Conservation (phyloP, 1,140 invertebrate species). For the Drosophila carrolli region DNA sequence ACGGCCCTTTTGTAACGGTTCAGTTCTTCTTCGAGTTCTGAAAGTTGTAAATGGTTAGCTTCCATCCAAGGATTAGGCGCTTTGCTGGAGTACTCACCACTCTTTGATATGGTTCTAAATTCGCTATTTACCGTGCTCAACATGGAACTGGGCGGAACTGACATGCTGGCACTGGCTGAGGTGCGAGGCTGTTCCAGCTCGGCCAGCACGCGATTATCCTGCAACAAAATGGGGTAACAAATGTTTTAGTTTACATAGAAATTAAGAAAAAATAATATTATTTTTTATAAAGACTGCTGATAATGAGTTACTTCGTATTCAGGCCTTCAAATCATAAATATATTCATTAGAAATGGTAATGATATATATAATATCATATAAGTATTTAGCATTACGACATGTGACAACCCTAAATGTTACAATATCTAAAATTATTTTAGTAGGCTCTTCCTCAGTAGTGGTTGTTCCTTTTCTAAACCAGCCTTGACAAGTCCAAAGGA, state of each 20-base stretch:
- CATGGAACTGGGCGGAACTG: constrained; percentile 83
- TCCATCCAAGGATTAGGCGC: too few relatives aligned
- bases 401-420: not conserved
- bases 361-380: too few relatives aligned
- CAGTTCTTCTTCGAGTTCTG: constrained; percentile 84
- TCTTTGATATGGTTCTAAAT: constrained; percentile 85
- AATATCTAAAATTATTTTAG: not conserved
- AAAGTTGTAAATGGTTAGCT: not conserved
- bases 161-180: constrained; percentile 81
- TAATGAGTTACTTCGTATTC: too few relatives aligned
- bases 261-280: not conserved
- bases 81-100: constrained; percentile 54
- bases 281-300: not conserved
- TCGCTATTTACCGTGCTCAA: constrained; percentile 81
- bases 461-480: not conserved
- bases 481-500: not conserved
- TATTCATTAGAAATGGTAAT: too few relatives aligned
- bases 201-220: constrained; percentile 92
- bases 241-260: not conserved
- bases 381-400: too few relatives aligned
- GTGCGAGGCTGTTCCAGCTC: constrained; percentile 93
- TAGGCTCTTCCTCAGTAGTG: not conserved
- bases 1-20: constrained; percentile 83
- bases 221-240: constrained; percentile 5
- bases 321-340: too few relatives aligned